Conservation (phyloP, 2,113 vertebrate genomes). For the Nibea albiflora region DNA sequence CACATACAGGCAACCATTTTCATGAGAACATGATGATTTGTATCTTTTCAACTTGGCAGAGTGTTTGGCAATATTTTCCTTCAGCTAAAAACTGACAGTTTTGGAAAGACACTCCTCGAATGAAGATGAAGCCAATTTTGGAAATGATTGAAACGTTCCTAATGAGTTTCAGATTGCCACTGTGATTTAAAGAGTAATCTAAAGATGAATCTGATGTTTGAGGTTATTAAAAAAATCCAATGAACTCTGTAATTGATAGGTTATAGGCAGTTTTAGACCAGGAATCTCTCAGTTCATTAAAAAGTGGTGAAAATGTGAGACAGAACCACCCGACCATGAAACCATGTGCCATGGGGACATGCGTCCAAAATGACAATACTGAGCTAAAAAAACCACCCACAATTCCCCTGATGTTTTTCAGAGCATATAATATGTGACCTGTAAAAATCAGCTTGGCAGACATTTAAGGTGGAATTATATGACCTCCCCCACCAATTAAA, state of each 20-base stretch:
- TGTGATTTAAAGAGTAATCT: conserved; percentile 13
- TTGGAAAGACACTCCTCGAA: not conserved
- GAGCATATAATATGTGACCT: conserved; percentile 56
- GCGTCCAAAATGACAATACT: conserved; percentile 46
- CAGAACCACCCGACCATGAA: conserved; percentile 47
- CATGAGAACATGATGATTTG: too few species aligned
- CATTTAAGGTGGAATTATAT: conserved; percentile 54
- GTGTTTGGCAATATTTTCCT: not conserved
- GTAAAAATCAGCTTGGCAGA: conserved; percentile 63
- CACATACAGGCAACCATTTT: too few species aligned
- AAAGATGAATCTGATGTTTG: not conserved
- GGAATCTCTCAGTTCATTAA: conserved; percentile 51
- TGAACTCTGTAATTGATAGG: conserved; percentile 1
- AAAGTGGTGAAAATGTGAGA: conserved; percentile 61
- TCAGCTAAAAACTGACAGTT: not conserved
- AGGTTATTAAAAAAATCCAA: not conserved
- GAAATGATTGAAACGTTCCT: not conserved
- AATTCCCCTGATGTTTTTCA: conserved; percentile 48
- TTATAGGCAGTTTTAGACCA: conserved; percentile 27
- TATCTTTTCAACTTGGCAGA: too few species aligned
- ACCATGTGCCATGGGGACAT: conserved; percentile 25
- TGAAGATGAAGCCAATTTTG: conserved; percentile 1
- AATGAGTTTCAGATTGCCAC: conserved; percentile 6
- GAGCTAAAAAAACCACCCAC: conserved; percentile 13
- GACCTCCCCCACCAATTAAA: conserved; percentile 59